Evolutionary conservation across 2,113 vertebrate genomes (phyloP), one percentile per base, ranked within the genome.

Genomic region (Rynchops niger): DNA sequence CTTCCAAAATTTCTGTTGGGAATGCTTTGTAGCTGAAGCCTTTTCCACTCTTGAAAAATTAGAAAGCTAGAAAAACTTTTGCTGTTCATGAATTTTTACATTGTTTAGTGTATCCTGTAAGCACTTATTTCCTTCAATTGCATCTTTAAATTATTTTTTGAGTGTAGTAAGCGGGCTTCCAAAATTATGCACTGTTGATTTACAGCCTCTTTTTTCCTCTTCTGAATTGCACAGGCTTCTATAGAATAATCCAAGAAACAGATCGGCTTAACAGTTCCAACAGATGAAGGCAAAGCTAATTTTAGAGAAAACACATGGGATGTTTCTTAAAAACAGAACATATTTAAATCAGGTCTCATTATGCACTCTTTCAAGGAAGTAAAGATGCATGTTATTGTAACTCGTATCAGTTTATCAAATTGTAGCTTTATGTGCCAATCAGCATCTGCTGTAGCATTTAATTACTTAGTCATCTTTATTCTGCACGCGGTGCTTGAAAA

Each of bases 341-440:
- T 71, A 93, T 95, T 95, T 95, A 94, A 95, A 96, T 92, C 76
- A 88, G 76, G 66, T 93, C 86, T 95, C 86, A 95, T 97, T 95
- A 96, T 76, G 53, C 50, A 87, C 61, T 87, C 72, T 82, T 93
- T 97, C 90, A 97, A 74, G 82, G 56, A 96, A 94, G 56, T 71
- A 87, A 97, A 92, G 61, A 89, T 1, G 15, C 45, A 73, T 2
- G 2, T 94, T 96, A 93, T 16, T 88, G 74, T 88, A 88, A 85
- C 59, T 91, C 49, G 1, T 72, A 84, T 86, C 77, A 74, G 53
- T 90, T 97, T 85, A 84, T 78, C 55, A 50, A 63, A 72, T 36
- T 61, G 77, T 34, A 90, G 63, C 36, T 85, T 85, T 82, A 52
- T 56, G 50, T 80, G 82, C 92, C 92, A 94, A 84, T 79, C 94